These are phyloP conservation scores for Catajapyx aquilonaris DNA, from an alignment of 1,140 invertebrate species.

Conservation along the genomic window DNA sequence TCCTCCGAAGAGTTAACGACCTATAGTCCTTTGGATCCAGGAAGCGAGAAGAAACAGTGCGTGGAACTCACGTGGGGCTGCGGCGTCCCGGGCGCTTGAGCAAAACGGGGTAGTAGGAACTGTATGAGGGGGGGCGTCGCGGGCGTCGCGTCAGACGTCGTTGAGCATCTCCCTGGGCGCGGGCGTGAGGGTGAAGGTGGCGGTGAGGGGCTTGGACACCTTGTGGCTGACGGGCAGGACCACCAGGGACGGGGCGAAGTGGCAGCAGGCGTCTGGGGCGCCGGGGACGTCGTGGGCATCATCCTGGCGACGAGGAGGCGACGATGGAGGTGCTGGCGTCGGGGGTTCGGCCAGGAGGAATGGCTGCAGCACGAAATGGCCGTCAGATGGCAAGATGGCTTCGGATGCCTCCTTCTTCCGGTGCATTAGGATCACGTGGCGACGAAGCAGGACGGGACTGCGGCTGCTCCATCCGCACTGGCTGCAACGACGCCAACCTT, in stretches of 20 bases:
- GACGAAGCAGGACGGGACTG: conserved; percentile 35
- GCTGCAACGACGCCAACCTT: conserved; percentile 32
- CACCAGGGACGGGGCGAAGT: conserved; percentile 69
- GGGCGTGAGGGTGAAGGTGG: conserved; percentile 78
- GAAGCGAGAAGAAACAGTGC: too few species aligned
- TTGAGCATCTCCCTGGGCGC: conserved; percentile 19
- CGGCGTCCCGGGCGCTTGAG: too few species aligned
- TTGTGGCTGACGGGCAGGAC: conserved; percentile 74
- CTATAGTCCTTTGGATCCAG: too few species aligned
- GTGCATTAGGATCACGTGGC: conserved; percentile 30
- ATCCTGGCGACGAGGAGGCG: too few species aligned
- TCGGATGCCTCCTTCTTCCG: conserved; percentile 15
- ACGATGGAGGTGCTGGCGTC: conserved; percentile 12
- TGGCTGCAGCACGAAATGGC: conserved; percentile 52
- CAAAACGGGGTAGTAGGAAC: too few species aligned
- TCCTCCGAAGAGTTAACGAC: too few species aligned
- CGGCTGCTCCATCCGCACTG: conserved; percentile 40
- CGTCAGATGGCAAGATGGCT: conserved; percentile 6
- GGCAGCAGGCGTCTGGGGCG: conserved; percentile 20
- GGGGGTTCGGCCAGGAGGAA: conserved; percentile 50
- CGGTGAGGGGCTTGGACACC: conserved; percentile 53
- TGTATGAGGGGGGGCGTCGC: too few species aligned
- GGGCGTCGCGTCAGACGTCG: too few species aligned
- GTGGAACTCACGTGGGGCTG: too few species aligned
- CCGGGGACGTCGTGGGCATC: conserved; percentile 1